These are phyloP conservation scores for Chymomyza procnemis DNA, from an alignment of 2,888 invertebrate species.

Conservation along the genomic window DNA sequence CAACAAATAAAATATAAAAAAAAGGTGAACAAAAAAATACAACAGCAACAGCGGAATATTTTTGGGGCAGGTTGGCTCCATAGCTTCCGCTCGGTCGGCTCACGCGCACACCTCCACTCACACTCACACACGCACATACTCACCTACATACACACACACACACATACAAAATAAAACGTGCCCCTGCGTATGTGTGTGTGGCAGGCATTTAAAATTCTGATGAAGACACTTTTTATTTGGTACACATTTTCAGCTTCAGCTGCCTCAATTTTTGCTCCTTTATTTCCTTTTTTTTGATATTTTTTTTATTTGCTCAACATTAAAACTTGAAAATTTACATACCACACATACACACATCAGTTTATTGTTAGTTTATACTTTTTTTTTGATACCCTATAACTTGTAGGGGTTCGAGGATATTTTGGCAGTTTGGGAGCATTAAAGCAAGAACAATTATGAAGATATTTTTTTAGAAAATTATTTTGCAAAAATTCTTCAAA, in stretches of 20 bases:
- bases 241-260: conserved; percentile 31
- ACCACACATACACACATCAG: conserved; percentile 1
- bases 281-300: conserved; percentile 8
- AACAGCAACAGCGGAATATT: conserved; percentile 53
- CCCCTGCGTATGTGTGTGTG: neutral
- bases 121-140: conserved; percentile 29
- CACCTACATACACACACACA: conserved; percentile 26
- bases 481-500: no score
- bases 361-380: neutral
- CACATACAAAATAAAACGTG: neutral
- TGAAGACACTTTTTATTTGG: conserved; percentile 68
- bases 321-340: neutral
- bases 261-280: conserved; percentile 3
- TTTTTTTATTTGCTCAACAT: conserved; percentile 18
- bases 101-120: conserved; percentile 58
- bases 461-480: no score
- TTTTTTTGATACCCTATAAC: neutral
- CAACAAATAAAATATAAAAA: conserved; percentile 28
- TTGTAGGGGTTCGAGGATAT: neutral
- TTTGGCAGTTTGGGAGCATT: neutral
- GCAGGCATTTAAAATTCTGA: conserved; percentile 63
- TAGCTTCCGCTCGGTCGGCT: conserved; percentile 62
- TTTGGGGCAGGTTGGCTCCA: conserved; percentile 63
- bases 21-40: conserved; percentile 7
- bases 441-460: no score